Percentiles rank a stretch among this genome's conserved stretches.
phyloP scores from a whole-genome alignment of 2,113 vertebrate species.

The Origma solitaria region DNA sequence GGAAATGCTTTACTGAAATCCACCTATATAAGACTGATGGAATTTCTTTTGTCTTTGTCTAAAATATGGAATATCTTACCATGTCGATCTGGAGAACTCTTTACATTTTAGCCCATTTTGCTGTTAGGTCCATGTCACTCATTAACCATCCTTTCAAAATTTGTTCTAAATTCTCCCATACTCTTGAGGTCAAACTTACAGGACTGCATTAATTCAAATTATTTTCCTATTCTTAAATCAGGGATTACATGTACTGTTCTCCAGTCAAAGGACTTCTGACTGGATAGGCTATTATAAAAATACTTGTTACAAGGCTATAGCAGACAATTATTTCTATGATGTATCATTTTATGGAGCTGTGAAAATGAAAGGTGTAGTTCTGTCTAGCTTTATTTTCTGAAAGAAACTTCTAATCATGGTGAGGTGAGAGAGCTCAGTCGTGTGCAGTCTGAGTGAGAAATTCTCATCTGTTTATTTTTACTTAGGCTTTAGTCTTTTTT shows the following conservation, averaged over 20 bases:
- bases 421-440: not conserved
- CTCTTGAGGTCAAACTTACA: not conserved
- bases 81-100: not conserved
- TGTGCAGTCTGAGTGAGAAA: not conserved
- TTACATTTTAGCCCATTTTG: not conserved
- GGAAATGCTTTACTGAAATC: not conserved
- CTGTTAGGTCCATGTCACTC: not conserved
- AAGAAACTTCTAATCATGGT: not conserved
- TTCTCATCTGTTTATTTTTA: not conserved
- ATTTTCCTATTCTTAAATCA: not conserved
- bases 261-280: not conserved
- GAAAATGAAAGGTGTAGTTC: not conserved
- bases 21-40: not conserved
- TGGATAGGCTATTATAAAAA: not conserved
- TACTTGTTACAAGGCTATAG: not conserved
- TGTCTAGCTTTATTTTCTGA: not conserved
- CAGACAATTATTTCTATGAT: not conserved
- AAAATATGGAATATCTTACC: not conserved
- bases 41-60: not conserved
- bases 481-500: not conserved
- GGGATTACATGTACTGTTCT: not conserved
- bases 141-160: not conserved
- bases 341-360: not conserved
- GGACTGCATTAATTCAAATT: not conserved
- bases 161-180: not conserved